Percentiles rank a stretch among this genome's conserved stretches.
Conservation (phyloP, 2,888 invertebrate genomes). For the Leistus spinibarbis region DNA sequence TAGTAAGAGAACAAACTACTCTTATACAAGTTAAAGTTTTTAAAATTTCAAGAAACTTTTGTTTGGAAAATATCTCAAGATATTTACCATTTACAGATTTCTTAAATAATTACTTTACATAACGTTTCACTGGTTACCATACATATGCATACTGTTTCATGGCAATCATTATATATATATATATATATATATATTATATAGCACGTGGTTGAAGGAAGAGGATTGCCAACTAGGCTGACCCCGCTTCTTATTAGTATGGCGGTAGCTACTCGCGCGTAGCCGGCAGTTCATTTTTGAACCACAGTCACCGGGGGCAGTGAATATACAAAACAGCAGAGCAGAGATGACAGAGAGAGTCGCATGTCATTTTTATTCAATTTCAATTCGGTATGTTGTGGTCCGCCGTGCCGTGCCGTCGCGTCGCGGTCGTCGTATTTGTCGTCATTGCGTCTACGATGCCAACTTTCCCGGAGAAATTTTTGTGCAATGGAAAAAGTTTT, state of each 20-base stretch:
- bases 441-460: background rate
- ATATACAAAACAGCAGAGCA: slow-evolving; percentile 28
- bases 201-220: background rate
- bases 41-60: no score
- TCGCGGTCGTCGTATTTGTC: background rate
- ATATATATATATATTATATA: no score
- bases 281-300: slow-evolving; percentile 20
- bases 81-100: no score
- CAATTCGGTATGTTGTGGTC: slow-evolving; percentile 3
- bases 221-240: slow-evolving; percentile 16
- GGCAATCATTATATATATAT: no score
- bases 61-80: no score
- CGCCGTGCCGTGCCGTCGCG: slow-evolving; percentile 3
- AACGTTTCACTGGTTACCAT: no score
- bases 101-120: no score
- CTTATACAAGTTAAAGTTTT: no score
- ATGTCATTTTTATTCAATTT: slow-evolving; percentile 36
- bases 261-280: slow-evolving; percentile 14
- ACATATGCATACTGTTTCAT: no score
- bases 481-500: slow-evolving; percentile 25
- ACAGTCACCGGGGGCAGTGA: slow-evolving; percentile 16
- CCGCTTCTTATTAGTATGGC: slow-evolving; percentile 26
- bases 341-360: background rate
- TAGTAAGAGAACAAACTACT: no score
- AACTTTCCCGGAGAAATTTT: slow-evolving; percentile 22